Base-by-base conservation (phyloP, 2,797 vertebrate genomes). In the Holocentrus rufus region DNA sequence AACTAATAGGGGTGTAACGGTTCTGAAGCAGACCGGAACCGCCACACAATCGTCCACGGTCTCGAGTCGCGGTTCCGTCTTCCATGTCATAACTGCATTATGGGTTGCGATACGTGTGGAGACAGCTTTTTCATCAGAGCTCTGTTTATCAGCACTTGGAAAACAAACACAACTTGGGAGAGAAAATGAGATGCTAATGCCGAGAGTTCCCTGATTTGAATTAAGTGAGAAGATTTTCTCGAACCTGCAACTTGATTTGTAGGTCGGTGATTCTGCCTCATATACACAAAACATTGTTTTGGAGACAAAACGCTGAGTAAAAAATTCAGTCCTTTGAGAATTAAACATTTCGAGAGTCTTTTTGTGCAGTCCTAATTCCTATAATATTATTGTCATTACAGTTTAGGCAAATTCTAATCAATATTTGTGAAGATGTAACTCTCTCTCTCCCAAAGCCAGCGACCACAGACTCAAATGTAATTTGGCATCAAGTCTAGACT, bases 401-500 rank as follows among this genome's bases (percentile, higher is more conserved):
- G 39, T 65, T 69, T 23, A 3, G 46, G 56, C 42, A 68, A 62
- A 84, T 63, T 71, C 11, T 65, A 42, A 69, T 56, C 64, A 76
- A 72, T 79, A 66, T 53, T 62, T 59, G 20, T 54, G 66, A 67
- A 49, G 36, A 39, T 39, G 8, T 11, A 39, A 39, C 8, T 2
- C 36, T 39, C 36, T 39, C 36, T 39, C 36, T 39, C 9, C 36
- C 13, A 39, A 39, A n/a, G 18, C 17, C 47, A 50, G n/a, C 7
- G 8, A n/a, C 18, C 0, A 50, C 18, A 50, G 47, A 76, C 31
- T 25, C 58, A 10, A 44, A 60, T 80, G 74, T 69, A 84, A 78
- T 42, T 44, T 50, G 50, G 25, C 61, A 53, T 65, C 77, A 85
- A 79, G 62, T 72, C 36, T 31, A 63, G 74, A 73, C 25, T 27